Evolutionary conservation across 2,888 invertebrate species (phyloP).

Genomic region (Latrodectus elegans): DNA sequence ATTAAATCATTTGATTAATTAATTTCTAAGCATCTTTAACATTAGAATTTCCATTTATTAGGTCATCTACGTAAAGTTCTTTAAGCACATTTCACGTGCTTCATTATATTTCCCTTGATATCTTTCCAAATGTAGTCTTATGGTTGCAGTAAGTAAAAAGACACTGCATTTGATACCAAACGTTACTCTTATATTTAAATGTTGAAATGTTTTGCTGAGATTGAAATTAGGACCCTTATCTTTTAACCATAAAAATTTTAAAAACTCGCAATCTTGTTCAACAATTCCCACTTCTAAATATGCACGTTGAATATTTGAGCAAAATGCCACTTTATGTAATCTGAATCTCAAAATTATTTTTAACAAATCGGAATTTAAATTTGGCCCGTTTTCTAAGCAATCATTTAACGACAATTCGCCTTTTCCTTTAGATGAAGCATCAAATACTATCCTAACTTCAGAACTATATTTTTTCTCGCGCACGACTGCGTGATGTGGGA

Average conservation of each 20-base stretch:
- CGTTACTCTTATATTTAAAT: background rate
- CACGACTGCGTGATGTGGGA: no score
- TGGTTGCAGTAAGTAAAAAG: conserved; percentile 22
- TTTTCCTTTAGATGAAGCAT: background rate
- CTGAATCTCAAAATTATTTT: background rate
- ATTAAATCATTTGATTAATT: background rate
- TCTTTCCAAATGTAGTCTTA: no score
- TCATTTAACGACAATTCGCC: no score
- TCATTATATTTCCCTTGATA: background rate
- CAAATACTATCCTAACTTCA: no score
- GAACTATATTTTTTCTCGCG: no score
- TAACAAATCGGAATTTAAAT: background rate
- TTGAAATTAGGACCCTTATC: conserved; percentile 20
- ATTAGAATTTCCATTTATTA: background rate
- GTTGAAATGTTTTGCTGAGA: background rate
- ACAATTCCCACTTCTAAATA: conserved; percentile 40
- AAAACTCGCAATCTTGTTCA: conserved; percentile 35
- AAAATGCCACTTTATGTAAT: background rate
- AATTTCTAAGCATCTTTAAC: no score
- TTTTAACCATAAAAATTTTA: conserved; percentile 32
- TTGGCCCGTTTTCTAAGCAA: background rate
- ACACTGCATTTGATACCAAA: conserved; percentile 16
- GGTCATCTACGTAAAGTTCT: conserved; percentile 32
- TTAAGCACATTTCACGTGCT: background rate
- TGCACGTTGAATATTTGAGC: conserved; percentile 4